Evolutionary conservation across 2,113 vertebrate genomes (phyloP).

Genomic region (Psettodes erumei): DNA sequence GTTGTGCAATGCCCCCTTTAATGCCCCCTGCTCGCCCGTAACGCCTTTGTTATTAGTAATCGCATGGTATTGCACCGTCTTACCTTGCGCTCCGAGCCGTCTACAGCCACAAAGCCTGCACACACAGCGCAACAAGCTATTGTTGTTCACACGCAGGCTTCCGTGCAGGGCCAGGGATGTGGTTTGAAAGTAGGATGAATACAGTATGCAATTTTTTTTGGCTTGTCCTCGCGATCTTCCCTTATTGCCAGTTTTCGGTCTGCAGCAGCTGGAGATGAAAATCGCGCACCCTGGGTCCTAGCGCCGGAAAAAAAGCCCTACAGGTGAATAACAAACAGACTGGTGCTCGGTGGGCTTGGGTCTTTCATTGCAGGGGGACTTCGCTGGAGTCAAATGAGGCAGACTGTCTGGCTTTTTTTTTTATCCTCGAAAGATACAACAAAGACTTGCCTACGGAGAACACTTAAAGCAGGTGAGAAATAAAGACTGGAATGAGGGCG

Average conservation of each 20-base stretch:
- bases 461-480: not conserved
- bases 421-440: not conserved
- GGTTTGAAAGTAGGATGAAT: constrained; percentile 76
- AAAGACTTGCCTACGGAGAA: not conserved
- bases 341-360: constrained; percentile 38
- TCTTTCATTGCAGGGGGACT: constrained; percentile 48
- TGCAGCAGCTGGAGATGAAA: constrained; percentile 88
- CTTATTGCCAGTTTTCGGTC: constrained; percentile 86
- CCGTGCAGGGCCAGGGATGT: constrained; percentile 61
- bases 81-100: constrained; percentile 83
- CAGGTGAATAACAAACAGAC: constrained; percentile 83
- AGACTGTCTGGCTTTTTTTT: not conserved
- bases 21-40: constrained; percentile 86
- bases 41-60: constrained; percentile 89
- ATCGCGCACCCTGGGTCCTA: constrained; percentile 89
- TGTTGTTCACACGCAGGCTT: constrained; percentile 63
- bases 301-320: constrained; percentile 78
- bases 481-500: not conserved
- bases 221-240: constrained; percentile 87
- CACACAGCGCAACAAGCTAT: constrained; percentile 73
- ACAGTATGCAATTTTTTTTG: constrained; percentile 81
- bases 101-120: constrained; percentile 70
- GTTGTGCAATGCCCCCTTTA: constrained; percentile 85
- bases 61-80: constrained; percentile 85
- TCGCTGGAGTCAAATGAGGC: constrained; percentile 29